These are phyloP conservation scores for Gobionotothen gibberifrons DNA, from an alignment of 2,797 vertebrate genomes.

Conservation along the genomic window DNA sequence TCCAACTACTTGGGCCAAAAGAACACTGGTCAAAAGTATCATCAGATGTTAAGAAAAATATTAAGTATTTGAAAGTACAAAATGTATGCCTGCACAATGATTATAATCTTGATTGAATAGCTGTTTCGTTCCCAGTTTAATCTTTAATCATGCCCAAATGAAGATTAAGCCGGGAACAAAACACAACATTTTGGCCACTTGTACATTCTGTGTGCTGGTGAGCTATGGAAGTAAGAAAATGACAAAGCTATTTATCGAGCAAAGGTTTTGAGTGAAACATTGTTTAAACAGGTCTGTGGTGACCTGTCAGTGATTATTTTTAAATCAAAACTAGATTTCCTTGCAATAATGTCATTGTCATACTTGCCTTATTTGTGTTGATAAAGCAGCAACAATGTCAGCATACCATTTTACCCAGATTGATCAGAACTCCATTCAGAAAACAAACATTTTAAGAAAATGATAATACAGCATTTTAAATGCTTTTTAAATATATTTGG, in stretches of 20 bases:
- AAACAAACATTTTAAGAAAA: no score
- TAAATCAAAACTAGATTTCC: no score
- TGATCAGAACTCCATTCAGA: no score
- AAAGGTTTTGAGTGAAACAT: no score
- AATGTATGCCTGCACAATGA: neutral
- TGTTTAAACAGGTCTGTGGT: no score
- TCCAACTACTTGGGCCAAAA: neutral
- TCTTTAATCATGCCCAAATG: neutral
- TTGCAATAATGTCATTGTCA: no score
- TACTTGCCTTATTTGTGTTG: no score
- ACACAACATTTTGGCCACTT: no score
- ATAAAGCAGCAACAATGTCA: no score
- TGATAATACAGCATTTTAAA: neutral
- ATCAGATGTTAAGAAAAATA: neutral
- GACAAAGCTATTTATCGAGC: neutral
- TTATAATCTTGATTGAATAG: neutral
- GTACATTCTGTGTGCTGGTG: neutral
- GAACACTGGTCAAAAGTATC: neutral
- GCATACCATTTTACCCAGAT: no score
- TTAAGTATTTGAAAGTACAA: neutral
- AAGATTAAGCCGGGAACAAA: neutral
- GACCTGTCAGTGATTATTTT: no score
- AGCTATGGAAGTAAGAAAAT: neutral
- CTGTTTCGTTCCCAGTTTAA: neutral
- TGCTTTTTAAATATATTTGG: neutral